Percentiles rank a stretch among this genome's conserved stretches.
phyloP scores from a whole-genome alignment of 2,888 invertebrate genomes.

The Macaria notata region DNA sequence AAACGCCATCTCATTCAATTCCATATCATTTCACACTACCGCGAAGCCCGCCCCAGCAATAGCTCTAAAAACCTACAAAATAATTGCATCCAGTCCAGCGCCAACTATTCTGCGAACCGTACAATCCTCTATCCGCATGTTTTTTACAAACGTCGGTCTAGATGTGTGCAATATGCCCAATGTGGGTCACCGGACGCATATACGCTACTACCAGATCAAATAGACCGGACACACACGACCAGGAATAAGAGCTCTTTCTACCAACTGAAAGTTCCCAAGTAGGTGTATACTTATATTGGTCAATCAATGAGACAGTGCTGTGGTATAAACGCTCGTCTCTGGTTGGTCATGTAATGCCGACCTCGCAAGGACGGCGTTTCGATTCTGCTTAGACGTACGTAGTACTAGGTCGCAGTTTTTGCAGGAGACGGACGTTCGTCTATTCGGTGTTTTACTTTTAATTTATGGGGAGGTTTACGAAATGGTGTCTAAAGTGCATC shows the following conservation, averaged over 20 bases:
- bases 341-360: constrained; percentile 45
- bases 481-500: neutral
- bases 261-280: constrained; percentile 16
- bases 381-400: constrained; percentile 69
- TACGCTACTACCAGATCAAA: constrained; percentile 63
- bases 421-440: constrained; percentile 56
- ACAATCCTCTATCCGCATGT: constrained; percentile 59
- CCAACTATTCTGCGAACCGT: constrained; percentile 34
- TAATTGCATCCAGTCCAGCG: constrained; percentile 16
- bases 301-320: constrained; percentile 19
- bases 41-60: neutral
- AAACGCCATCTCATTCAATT: neutral
- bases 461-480: constrained; percentile 3
- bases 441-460: constrained; percentile 34
- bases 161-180: constrained; percentile 76
- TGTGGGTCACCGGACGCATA: constrained; percentile 77
- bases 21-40: neutral
- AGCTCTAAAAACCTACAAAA: constrained; percentile 12
- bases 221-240: constrained; percentile 72
- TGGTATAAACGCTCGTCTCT: constrained; percentile 30
- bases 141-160: constrained; percentile 70
- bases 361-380: constrained; percentile 76
- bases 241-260: constrained; percentile 34
- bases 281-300: constrained; percentile 24
- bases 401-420: constrained; percentile 67